These are phyloP conservation scores for Spea multiplicata DNA, from an alignment of 2,113 vertebrate genomes.

Conservation along the genomic window DNA sequence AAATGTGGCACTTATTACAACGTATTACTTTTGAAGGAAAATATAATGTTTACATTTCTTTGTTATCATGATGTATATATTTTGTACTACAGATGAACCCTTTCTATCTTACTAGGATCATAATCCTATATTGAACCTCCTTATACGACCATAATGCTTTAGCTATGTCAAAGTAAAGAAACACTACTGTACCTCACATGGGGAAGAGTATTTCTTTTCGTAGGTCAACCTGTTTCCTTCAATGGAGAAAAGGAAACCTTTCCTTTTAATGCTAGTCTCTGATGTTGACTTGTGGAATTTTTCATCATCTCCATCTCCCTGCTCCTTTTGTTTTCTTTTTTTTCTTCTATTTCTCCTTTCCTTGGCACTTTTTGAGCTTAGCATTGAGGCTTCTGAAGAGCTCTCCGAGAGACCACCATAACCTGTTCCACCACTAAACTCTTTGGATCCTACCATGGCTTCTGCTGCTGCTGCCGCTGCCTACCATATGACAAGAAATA, in stretches of 20 bases:
- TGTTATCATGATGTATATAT: too few species aligned
- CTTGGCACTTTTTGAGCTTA: slow-evolving; percentile 97
- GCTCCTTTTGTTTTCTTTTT: slow-evolving; percentile 80
- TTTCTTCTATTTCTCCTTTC: slow-evolving; percentile 87
- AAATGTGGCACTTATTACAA: too few species aligned
- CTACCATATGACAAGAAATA: not conserved
- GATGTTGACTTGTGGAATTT: slow-evolving; percentile 80
- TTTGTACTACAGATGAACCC: too few species aligned
- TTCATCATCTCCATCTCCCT: slow-evolving; percentile 61
- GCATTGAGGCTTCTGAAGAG: slow-evolving; percentile 86
- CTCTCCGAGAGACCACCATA: slow-evolving; percentile 78
- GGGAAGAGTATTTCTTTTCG: slow-evolving; percentile 80
- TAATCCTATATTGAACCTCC: too few species aligned
- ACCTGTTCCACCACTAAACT: slow-evolving; percentile 71
- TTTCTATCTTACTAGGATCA: too few species aligned
- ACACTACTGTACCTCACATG: slow-evolving; percentile 79
- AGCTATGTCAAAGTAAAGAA: not conserved
- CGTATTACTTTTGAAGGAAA: too few species aligned
- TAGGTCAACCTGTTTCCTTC: slow-evolving; percentile 78
- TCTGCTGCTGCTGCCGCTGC: slow-evolving; percentile 70
- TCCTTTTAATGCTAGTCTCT: slow-evolving; percentile 79
- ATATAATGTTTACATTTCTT: too few species aligned
- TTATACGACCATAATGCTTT: too few species aligned
- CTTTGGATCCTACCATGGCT: slow-evolving; percentile 71
- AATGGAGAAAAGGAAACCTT: slow-evolving; percentile 74